Conservation (phyloP, 2,113 vertebrate genomes). For the Perognathus longimembris region DNA sequence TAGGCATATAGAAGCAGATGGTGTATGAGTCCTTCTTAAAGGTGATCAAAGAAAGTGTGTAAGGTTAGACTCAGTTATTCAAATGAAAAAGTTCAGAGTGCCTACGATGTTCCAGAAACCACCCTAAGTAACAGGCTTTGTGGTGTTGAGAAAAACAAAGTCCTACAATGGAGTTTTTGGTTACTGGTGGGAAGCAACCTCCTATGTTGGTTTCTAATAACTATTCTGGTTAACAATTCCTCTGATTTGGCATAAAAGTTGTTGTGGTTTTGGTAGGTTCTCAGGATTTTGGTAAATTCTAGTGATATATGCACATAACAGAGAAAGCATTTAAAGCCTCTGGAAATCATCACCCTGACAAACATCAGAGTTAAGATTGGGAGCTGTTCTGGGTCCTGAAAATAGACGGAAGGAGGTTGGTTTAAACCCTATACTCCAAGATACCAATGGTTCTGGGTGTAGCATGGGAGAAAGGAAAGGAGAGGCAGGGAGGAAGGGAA, state of each 20-base stretch:
- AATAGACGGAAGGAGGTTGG: neutral
- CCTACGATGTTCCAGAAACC: neutral
- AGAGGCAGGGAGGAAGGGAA: too few relatives aligned
- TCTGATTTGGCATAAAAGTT: neutral
- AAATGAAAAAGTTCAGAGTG: neutral
- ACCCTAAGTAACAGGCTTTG: neutral
- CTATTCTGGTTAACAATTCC: neutral
- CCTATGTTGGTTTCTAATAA: neutral
- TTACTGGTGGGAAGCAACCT: neutral
- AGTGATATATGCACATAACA: neutral
- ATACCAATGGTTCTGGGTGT: neutral
- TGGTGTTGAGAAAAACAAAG: neutral
- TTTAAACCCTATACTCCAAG: neutral
- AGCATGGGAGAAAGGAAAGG: neutral
- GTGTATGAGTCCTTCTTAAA: neutral
- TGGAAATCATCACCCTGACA: neutral
- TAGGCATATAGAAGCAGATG: neutral
- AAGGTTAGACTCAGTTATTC: constrained; percentile 8
- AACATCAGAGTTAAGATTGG: neutral
- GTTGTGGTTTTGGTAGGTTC: neutral
- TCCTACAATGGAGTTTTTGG: neutral
- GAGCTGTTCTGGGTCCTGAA: constrained; percentile 10
- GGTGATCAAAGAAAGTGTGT: neutral
- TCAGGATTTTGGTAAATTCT: neutral
- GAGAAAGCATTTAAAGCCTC: neutral